These are phyloP conservation scores for Thryonomys swinderianus DNA, from an alignment of 2,113 vertebrate genomes.

Conservation along the genomic window DNA sequence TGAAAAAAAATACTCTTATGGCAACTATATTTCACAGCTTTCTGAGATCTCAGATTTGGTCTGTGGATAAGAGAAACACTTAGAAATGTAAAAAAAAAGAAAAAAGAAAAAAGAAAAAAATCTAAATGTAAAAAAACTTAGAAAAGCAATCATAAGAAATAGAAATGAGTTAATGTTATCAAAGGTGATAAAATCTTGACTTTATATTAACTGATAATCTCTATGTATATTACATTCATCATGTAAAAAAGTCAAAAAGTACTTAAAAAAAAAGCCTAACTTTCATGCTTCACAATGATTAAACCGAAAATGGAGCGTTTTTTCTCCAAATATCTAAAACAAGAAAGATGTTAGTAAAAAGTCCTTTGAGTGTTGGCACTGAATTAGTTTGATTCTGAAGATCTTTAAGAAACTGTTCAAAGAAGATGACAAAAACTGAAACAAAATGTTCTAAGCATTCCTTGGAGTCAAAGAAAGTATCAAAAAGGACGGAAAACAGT, in stretches of 20 bases:
- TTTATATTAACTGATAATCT: slow-evolving; percentile 73
- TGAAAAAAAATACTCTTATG: slow-evolving; percentile 74
- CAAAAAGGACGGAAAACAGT: slow-evolving; percentile 69
- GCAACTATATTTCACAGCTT: slow-evolving; percentile 72
- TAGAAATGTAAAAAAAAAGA: slow-evolving; percentile 67
- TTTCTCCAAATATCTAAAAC: slow-evolving; percentile 64
- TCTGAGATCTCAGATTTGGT: slow-evolving; percentile 82
- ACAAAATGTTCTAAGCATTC: slow-evolving; percentile 51
- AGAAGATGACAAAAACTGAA: slow-evolving; percentile 68
- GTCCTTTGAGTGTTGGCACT: slow-evolving; percentile 24
- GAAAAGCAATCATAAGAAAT: slow-evolving; percentile 58
- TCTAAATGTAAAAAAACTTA: slow-evolving; percentile 69
- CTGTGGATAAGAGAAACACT: slow-evolving; percentile 75
- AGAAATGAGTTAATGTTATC: slow-evolving; percentile 78
- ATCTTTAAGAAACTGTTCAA: slow-evolving; percentile 52
- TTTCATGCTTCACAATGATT: slow-evolving; percentile 51
- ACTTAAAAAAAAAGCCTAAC: slow-evolving; percentile 72
- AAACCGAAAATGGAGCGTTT: slow-evolving; percentile 41
- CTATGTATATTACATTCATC: slow-evolving; percentile 72
- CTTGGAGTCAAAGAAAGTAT: slow-evolving; percentile 38
- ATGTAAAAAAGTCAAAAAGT: slow-evolving; percentile 79
- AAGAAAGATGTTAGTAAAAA: slow-evolving; percentile 57
- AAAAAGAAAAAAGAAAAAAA: slow-evolving; percentile 63
- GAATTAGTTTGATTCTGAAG: slow-evolving; percentile 67
- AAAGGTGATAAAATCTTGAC: slow-evolving; percentile 75